Evolutionary conservation across 2,797 vertebrate species (phyloP), one percentile per base, ranked within the genome.

Genomic region (Ceryle rudis): DNA sequence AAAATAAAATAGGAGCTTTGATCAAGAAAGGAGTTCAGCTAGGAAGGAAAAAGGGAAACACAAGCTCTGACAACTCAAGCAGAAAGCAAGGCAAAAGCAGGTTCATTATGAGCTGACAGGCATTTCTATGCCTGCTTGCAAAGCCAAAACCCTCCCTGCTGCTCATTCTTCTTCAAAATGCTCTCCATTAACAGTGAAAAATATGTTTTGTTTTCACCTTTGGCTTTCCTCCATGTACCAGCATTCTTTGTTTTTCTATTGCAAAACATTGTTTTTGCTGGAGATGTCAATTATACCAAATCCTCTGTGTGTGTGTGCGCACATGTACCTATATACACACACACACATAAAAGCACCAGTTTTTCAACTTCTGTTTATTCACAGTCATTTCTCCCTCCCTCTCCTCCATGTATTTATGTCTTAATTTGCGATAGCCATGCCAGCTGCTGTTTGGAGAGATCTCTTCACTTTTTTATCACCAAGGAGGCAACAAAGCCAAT

Each of bases 1-100:
- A 93, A 96, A 96, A 94, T 86, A 96, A 96, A 96, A 69, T 20
- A 58, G 75, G 14, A 75, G 58, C 89, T 96, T 93, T 96, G 87
- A 94, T 96, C 85, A 91, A 79, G 57, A 67, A 89, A 80, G 66
- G 70, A 69, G 52, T 83, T 93, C 61, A 62, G 46, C 14, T 62
- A 41, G 62, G 72, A 94, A 93, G 75, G 84, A 81, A 94, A 87
- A 96, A 69, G 57, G 65, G 72, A 91, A 95, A 81, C 62, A 74
- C 79, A 91, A 86, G n/a, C 58, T 62, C 47, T 86, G 91, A 81
- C 72, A 94, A 75, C 57, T 93, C 61, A 60, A 46, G 81, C 9
- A 0, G 80, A 94, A 91, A 82, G 44, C 35, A 46, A 87, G 46
- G 84, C 35, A 2, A 92, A 91, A 91, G 67, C 52, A 75, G 65